phyloP scores from a whole-genome alignment of 2,888 invertebrate species.

The Tenthredo amoena region DNA sequence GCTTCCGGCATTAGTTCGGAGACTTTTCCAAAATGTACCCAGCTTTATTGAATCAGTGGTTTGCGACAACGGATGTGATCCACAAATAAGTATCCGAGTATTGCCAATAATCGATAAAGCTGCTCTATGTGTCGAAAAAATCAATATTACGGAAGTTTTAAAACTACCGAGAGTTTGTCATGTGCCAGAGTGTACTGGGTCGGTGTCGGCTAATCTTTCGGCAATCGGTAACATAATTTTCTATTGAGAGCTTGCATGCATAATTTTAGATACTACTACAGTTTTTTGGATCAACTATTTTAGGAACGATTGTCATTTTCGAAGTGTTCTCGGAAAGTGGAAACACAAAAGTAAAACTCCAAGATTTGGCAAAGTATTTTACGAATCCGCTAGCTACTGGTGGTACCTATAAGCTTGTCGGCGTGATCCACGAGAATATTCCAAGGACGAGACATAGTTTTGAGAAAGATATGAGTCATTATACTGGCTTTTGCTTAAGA shows the following conservation, averaged over 20 bases:
- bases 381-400: neutral
- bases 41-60: conserved; percentile 3
- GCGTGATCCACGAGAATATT: neutral
- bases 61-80: neutral
- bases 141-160: neutral
- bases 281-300: conserved; percentile 1
- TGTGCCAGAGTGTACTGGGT: neutral
- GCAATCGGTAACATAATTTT: conserved; percentile 12
- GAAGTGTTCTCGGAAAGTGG: neutral
- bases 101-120: neutral
- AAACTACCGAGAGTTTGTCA: conserved; percentile 3
- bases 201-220: conserved; percentile 12
- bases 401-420: conserved; percentile 21
- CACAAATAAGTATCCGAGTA: neutral
- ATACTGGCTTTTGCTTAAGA: conserved; percentile 5
- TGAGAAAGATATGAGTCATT: neutral
- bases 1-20: conserved; percentile 11
- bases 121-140: neutral
- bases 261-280: neutral
- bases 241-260: conserved; percentile 6
- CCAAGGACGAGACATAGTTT: neutral
- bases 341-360: neutral
- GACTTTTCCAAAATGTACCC: neutral
- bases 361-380: neutral
- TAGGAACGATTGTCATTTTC: neutral